Evolutionary conservation across 2,113 vertebrate species (phyloP).

Genomic region (Forbesichthys agassizii): DNA sequence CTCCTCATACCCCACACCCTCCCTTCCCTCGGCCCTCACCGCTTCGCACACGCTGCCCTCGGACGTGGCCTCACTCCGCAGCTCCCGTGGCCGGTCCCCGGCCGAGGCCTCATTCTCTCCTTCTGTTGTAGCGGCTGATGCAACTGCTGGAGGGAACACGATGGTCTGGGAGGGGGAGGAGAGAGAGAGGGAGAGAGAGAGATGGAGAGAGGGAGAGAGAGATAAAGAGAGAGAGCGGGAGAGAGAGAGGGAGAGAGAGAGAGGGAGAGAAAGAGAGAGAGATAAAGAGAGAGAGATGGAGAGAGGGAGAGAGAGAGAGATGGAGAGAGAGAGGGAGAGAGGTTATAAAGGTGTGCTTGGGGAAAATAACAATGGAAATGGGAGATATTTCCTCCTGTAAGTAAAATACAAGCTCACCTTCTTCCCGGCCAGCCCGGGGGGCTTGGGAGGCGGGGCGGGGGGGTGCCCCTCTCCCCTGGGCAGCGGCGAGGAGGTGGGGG

Average conservation of each 20-base stretch:
- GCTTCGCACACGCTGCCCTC: constrained; percentile 7
- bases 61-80: background rate
- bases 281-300: background rate
- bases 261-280: too few species aligned
- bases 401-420: constrained; percentile 59
- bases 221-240: background rate
- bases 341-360: background rate
- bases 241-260: background rate
- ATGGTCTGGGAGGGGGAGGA: constrained; percentile 52
- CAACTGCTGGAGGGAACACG: background rate
- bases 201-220: too few species aligned
- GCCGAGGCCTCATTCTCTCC: constrained; percentile 11
- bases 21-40: constrained; percentile 25
- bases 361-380: background rate
- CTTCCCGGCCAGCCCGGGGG: constrained; percentile 66
- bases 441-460: constrained; percentile 63
- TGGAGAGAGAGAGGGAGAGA: background rate
- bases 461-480: constrained; percentile 15
- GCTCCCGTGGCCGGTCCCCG: constrained; percentile 20
- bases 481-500: constrained; percentile 25
- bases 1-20: constrained; percentile 21
- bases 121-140: too few species aligned
- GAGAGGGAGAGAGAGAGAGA: background rate
- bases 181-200: too few species aligned
- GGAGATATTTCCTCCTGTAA: background rate